phyloP scores from a whole-genome alignment of 2,797 vertebrate genomes.

The Hypotaenidia philippensis region DNA sequence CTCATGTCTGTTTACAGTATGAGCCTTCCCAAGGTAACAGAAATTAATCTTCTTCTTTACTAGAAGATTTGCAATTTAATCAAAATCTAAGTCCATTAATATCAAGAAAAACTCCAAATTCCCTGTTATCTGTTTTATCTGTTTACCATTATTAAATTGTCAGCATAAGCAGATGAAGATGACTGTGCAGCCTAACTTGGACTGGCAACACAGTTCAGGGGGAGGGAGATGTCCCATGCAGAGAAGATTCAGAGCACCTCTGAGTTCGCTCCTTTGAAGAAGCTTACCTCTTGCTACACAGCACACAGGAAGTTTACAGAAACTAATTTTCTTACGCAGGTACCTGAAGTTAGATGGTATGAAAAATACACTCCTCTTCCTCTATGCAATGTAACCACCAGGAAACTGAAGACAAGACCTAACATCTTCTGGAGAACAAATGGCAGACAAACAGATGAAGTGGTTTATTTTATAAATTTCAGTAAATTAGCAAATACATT shows the following conservation, averaged over 20 bases:
- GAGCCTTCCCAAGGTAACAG: not conserved
- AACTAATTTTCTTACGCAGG: not conserved
- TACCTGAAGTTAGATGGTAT: not conserved
- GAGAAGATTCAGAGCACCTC: not conserved
- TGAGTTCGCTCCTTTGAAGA: not conserved
- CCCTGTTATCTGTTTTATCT: not conserved
- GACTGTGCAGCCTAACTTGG: not conserved
- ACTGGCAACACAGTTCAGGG: not conserved
- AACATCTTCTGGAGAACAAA: not conserved
- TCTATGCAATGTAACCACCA: not conserved
- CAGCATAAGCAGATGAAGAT: not conserved
- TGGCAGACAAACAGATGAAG: not conserved
- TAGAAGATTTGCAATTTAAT: not conserved
- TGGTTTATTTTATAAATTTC: not conserved
- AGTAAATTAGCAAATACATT: not conserved
- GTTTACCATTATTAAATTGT: not conserved
- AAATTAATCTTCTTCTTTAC: not conserved
- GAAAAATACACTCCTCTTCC: not conserved
- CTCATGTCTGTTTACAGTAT: not conserved
- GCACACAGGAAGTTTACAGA: not conserved
- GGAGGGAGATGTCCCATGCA: not conserved
- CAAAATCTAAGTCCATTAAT: not conserved
- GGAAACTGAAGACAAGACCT: not conserved
- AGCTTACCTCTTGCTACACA: not conserved
- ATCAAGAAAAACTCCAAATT: not conserved